A percentile compares a stretch with the other conserved stretches of the same genome.
Evolutionary conservation across 2,888 invertebrate genomes (phyloP).

Genomic region (Psococerastis gibbosa): DNA sequence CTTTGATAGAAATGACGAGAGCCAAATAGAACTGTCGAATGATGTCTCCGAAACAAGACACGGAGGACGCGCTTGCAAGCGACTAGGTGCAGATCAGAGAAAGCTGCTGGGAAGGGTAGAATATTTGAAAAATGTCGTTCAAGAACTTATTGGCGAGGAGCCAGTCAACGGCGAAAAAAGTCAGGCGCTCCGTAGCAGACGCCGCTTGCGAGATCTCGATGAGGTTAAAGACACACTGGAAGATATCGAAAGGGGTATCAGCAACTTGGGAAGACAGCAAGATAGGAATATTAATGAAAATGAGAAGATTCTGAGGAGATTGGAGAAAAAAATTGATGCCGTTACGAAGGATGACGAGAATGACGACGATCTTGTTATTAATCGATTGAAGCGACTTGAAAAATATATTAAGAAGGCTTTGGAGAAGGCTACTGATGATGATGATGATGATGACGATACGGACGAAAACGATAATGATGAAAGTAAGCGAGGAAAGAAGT

Average conservation of each 20-base stretch:
- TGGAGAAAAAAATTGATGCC: background rate
- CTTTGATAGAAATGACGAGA: conserved; percentile 23
- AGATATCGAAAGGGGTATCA: conserved; percentile 20
- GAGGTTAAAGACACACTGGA: conserved; percentile 22
- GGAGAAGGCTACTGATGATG: background rate
- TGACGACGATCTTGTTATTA: background rate
- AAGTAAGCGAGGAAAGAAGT: background rate
- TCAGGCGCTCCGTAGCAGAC: background rate
- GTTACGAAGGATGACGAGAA: conserved; percentile 8
- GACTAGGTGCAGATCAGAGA: conserved; percentile 20
- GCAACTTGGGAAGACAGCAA: conserved; percentile 18
- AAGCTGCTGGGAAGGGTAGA: conserved; percentile 13
- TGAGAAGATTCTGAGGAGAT: background rate
- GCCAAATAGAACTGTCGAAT: conserved; percentile 18
- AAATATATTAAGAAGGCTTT: background rate
- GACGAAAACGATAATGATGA: background rate
- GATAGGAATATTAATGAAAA: conserved; percentile 4
- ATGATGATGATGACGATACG: conserved; percentile 2
- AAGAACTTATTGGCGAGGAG: background rate
- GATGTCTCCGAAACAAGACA: conserved; percentile 17
- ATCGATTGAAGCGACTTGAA: conserved; percentile 14
- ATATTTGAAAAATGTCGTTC: background rate
- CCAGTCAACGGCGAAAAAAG: background rate
- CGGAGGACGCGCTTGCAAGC: conserved; percentile 14
- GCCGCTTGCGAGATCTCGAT: background rate